Evolutionary conservation across 2,888 invertebrate genomes (phyloP).

Genomic region (Rhagonycha fulva): DNA sequence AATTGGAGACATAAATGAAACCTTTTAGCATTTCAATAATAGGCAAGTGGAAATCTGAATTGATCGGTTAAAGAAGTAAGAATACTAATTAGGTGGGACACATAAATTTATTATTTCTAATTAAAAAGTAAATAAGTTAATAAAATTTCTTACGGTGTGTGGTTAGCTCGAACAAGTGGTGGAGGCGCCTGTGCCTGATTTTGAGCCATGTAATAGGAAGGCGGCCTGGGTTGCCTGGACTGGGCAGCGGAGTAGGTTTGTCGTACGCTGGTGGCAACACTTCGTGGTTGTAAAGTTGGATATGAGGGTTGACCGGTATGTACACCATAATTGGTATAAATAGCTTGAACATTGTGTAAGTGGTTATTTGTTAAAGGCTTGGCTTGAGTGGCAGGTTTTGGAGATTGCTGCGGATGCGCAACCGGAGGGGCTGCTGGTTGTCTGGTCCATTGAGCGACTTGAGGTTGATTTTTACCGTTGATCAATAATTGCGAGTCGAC

Average conservation of each 20-base stretch:
- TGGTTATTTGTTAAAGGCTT: constrained; percentile 46
- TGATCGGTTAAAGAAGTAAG: neutral
- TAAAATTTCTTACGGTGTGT: constrained; percentile 18
- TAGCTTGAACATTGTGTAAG: constrained; percentile 44
- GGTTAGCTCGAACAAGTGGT: constrained; percentile 57
- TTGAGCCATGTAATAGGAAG: constrained; percentile 46
- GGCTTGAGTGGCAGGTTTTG: constrained; percentile 52
- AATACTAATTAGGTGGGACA: neutral
- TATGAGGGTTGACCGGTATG: constrained; percentile 44
- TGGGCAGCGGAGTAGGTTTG: constrained; percentile 51
- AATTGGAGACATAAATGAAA: no score
- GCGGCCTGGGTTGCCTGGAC: constrained; percentile 45
- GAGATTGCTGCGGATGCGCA: constrained; percentile 53
- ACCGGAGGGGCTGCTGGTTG: constrained; percentile 75
- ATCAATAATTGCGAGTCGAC: constrained; percentile 80
- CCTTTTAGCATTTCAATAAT: neutral
- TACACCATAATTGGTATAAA: constrained; percentile 44
- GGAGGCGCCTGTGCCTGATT: constrained; percentile 57
- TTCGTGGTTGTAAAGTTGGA: constrained; percentile 44
- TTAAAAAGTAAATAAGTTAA: neutral
- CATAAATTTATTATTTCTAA: neutral
- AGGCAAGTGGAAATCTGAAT: neutral
- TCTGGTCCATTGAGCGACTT: constrained; percentile 75
- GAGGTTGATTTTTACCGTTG: constrained; percentile 64
- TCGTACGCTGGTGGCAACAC: constrained; percentile 45